A percentile compares a stretch with the other conserved stretches of the same genome.
Evolutionary conservation across 2,888 invertebrate species (phyloP).

Genomic region (Asteroscopus sphinx): DNA sequence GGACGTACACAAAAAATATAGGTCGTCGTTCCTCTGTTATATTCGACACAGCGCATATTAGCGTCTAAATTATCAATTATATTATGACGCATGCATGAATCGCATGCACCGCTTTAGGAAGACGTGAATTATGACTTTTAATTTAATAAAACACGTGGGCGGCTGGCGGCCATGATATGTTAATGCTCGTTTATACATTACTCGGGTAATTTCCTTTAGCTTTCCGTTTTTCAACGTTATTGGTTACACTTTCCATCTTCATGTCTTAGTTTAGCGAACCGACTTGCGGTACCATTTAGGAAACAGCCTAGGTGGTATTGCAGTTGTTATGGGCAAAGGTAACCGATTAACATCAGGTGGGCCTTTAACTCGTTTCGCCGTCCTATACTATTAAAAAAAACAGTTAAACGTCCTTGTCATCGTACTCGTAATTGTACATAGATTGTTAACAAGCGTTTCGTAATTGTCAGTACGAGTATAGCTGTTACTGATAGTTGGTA

Average conservation of each 20-base stretch:
- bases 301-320: no score
- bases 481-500: constrained; percentile 38
- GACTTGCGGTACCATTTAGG: no score
- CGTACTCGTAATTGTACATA: constrained; percentile 14
- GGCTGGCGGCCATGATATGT: constrained; percentile 33
- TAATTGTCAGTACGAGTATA: constrained; percentile 33
- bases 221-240: constrained; percentile 32
- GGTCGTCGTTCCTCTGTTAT: constrained; percentile 22
- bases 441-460: constrained; percentile 32
- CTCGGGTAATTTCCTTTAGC: constrained; percentile 38
- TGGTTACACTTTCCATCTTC: no score
- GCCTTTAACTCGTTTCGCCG: no score
- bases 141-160: constrained; percentile 53
- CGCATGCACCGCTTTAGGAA: constrained; percentile 24
- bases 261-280: no score
- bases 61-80: constrained; percentile 41
- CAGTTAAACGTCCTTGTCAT: constrained; percentile 41
- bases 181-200: constrained; percentile 38
- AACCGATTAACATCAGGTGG: no score
- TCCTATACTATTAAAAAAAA: no score
- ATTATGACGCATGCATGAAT: constrained; percentile 31
- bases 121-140: constrained; percentile 35
- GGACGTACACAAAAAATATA: constrained; percentile 25
- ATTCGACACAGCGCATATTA: constrained; percentile 29
- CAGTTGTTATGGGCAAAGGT: no score